Percentiles rank a stretch among this genome's conserved stretches.
These are phyloP conservation scores for Eidolon helvum DNA, from an alignment of 2,113 vertebrate species.

Conservation along the genomic window DNA sequence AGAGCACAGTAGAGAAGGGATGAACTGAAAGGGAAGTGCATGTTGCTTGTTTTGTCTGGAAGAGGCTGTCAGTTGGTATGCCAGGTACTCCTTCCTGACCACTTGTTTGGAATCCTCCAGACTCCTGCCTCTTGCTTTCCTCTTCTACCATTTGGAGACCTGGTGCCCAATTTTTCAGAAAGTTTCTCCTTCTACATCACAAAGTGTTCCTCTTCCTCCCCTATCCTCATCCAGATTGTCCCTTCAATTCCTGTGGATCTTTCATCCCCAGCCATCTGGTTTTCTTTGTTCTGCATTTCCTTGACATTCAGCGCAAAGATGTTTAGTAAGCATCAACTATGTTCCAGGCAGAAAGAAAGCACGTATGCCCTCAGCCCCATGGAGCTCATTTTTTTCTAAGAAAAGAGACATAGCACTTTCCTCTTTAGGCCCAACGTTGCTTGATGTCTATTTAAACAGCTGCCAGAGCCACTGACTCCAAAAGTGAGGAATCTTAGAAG, in stretches of 20 bases:
- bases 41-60: neutral
- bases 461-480: neutral
- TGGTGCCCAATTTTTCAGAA: neutral
- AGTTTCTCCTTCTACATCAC: neutral
- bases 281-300: neutral
- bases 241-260: neutral
- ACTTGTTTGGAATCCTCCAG: neutral
- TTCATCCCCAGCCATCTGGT: neutral
- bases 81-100: neutral
- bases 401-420: neutral
- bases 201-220: neutral
- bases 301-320: neutral
- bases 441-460: neutral
- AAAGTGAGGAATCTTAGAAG: neutral
- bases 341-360: neutral
- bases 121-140: neutral
- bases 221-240: neutral
- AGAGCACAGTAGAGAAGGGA: neutral
- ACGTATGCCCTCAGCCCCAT: fast-evolving
- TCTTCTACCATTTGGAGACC: neutral
- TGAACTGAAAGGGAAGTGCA: too few species aligned
- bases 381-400: neutral
- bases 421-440: neutral
- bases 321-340: neutral
- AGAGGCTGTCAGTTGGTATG: neutral